phyloP scores from a whole-genome alignment of 2,888 invertebrate genomes.

The Leucoptera coffeella region DNA sequence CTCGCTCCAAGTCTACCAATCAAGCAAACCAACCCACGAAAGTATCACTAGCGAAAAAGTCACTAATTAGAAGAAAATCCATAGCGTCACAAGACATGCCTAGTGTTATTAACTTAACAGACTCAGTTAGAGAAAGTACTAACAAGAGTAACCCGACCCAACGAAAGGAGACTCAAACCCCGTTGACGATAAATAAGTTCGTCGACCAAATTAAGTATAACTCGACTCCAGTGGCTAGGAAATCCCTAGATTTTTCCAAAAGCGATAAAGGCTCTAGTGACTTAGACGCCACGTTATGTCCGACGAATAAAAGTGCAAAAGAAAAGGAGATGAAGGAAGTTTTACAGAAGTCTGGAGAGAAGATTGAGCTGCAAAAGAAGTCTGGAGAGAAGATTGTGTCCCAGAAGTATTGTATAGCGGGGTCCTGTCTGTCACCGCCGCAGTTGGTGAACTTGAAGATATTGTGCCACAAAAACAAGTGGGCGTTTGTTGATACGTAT shows the following conservation, averaged over 20 bases:
- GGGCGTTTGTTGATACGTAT: slow-evolving; percentile 27
- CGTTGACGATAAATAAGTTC: slow-evolving; percentile 28
- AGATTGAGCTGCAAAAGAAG: slow-evolving; percentile 9
- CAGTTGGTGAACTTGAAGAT: slow-evolving; percentile 18
- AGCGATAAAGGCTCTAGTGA: slow-evolving; percentile 11
- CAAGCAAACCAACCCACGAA: too few relatives aligned
- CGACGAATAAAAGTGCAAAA: slow-evolving; percentile 12
- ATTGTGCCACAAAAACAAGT: slow-evolving; percentile 17
- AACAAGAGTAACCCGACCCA: slow-evolving; percentile 2
- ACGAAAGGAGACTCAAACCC: slow-evolving; percentile 15
- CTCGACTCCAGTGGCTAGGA: slow-evolving; percentile 34
- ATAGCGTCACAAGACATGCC: slow-evolving; percentile 6
- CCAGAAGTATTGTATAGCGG: slow-evolving; percentile 19
- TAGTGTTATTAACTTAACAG: slow-evolving; percentile 19
- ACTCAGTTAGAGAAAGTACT: slow-evolving; percentile 13
- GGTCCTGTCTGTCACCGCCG: slow-evolving; percentile 19
- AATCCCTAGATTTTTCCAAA: slow-evolving; percentile 25
- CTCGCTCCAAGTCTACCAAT: too few relatives aligned
- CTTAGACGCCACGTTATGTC: slow-evolving; percentile 22
- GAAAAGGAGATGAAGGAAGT: slow-evolving; percentile 31
- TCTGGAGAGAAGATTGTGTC: slow-evolving; percentile 6
- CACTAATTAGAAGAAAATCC: too few relatives aligned
- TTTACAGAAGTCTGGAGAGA: slow-evolving; percentile 28
- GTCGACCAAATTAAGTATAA: slow-evolving; percentile 26
- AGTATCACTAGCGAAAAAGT: too few relatives aligned